Percentiles rank a stretch among this genome's conserved stretches.
Conservation (phyloP, 1,140 invertebrate genomes). For the Brachionus koreanus region DNA sequence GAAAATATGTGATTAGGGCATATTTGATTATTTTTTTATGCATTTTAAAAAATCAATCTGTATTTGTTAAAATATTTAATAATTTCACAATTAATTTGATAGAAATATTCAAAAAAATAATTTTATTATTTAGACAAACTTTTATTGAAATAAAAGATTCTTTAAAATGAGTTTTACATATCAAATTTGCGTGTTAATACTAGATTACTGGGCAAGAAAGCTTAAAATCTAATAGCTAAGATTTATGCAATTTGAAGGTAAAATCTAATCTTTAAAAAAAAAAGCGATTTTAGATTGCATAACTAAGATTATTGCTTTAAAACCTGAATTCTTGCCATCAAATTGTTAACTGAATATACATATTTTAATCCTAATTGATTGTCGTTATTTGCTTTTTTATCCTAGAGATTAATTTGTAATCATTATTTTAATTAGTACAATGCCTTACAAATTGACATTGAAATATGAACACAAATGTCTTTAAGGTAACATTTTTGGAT, state of each 20-base stretch:
- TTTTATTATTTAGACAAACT: too few relatives aligned
- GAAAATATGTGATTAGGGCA: neutral
- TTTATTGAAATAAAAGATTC: neutral
- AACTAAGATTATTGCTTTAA: neutral
- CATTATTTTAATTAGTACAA: neutral
- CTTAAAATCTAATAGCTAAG: neutral
- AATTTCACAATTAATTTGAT: too few relatives aligned
- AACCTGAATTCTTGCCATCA: neutral
- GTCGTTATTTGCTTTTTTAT: neutral
- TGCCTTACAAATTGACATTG: neutral
- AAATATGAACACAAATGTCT: neutral
- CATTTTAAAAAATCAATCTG: too few relatives aligned
- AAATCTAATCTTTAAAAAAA: conserved; percentile 4
- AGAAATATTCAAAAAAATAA: too few relatives aligned
- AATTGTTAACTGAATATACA: neutral
- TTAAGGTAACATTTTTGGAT: neutral
- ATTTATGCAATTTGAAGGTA: neutral
- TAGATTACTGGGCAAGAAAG: neutral
- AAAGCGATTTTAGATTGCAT: neutral
- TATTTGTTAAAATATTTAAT: too few relatives aligned
- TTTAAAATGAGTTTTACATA: neutral
- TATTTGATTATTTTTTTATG: neutral
- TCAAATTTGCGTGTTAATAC: neutral
- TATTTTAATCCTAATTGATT: neutral
- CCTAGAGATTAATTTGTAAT: neutral